Percentiles rank a stretch among this genome's conserved stretches.
phyloP scores from a whole-genome alignment of 2,888 invertebrate genomes.

The Perithous albicinctus region DNA sequence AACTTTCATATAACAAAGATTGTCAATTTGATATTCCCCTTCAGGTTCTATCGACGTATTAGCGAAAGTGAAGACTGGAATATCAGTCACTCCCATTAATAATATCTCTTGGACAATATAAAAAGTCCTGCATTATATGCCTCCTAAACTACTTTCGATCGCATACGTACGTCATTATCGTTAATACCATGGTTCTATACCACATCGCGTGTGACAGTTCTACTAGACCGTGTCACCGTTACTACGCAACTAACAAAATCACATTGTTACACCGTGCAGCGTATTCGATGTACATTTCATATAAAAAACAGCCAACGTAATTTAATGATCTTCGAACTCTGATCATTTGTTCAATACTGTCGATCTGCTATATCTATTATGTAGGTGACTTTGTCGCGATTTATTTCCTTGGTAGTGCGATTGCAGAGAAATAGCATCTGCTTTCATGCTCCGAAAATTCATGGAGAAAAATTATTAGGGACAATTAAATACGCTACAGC shows the following conservation, averaged over 20 bases:
- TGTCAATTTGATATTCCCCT: too few species aligned
- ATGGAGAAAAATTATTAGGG: too few species aligned
- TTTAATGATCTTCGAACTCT: background rate
- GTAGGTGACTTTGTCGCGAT: background rate
- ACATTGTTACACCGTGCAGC: background rate
- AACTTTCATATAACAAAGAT: too few species aligned
- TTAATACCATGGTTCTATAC: conserved; percentile 15
- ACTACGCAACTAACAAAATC: conserved; percentile 35
- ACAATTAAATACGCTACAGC: too few species aligned
- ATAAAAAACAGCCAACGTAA: background rate
- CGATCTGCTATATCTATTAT: background rate
- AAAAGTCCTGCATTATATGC: conserved; percentile 8
- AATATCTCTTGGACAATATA: background rate
- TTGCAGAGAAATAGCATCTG: background rate
- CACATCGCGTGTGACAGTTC: conserved; percentile 30
- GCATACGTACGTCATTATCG: conserved; percentile 29
- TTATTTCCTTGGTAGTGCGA: background rate
- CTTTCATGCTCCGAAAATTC: too few species aligned
- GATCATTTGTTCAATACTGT: background rate
- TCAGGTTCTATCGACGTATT: too few species aligned
- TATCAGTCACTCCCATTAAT: background rate
- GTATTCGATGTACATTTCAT: background rate
- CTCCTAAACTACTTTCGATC: conserved; percentile 20
- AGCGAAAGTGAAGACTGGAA: background rate
- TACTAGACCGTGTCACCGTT: conserved; percentile 15